Conservation (phyloP, 2,113 vertebrate genomes). For the Prionailurus bengalensis region DNA sequence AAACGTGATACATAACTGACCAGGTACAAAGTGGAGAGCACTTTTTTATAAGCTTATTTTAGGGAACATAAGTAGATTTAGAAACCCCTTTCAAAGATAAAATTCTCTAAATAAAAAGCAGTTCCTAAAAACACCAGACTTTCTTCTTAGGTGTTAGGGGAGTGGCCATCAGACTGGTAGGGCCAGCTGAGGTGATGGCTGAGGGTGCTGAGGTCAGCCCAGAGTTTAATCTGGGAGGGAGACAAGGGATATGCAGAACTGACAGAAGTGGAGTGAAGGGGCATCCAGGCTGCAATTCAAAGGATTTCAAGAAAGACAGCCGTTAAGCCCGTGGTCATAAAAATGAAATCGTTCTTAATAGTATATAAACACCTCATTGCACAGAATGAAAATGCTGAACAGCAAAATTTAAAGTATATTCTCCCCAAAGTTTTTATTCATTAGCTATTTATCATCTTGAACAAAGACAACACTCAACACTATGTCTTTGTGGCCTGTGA, state of each 20-base stretch:
- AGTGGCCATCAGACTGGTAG: background rate
- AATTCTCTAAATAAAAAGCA: constrained; percentile 53
- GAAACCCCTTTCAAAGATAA: constrained; percentile 37
- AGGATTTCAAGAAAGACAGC: background rate
- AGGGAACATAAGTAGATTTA: background rate
- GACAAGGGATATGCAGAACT: background rate
- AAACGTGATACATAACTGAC: constrained; percentile 19
- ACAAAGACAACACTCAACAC: background rate
- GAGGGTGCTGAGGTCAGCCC: background rate
- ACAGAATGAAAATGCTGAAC: background rate
- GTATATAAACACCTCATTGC: background rate
- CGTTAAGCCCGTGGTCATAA: background rate
- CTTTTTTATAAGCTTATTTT: constrained; percentile 43
- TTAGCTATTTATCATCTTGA: background rate
- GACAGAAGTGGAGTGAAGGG: background rate
- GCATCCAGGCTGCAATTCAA: background rate
- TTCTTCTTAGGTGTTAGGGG: background rate
- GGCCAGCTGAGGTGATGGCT: background rate
- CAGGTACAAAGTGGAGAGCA: background rate
- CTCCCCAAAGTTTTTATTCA: background rate
- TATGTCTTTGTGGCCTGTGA: background rate
- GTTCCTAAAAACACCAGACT: background rate
- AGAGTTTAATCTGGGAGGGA: background rate
- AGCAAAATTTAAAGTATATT: background rate
- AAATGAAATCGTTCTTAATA: background rate